phyloP scores from a whole-genome alignment of 2,797 vertebrate genomes.

The Tachyglossus aculeatus region DNA sequence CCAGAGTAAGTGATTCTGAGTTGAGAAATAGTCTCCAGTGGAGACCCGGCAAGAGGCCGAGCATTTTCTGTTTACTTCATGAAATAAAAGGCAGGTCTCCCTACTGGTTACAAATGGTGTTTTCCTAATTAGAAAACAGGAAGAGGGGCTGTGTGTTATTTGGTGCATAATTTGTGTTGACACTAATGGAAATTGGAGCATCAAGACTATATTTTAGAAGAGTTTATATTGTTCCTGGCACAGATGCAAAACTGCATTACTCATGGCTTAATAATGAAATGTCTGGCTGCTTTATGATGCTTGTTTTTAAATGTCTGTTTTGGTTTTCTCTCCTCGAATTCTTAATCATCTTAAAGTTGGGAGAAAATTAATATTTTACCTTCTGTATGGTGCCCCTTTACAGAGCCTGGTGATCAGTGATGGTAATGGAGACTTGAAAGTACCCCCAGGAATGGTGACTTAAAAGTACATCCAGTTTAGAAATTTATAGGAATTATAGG shows the following conservation, averaged over 20 bases:
- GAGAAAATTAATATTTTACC: constrained; percentile 44
- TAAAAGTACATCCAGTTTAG: too few species aligned
- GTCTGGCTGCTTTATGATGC: constrained; percentile 29
- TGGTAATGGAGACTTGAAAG: too few species aligned
- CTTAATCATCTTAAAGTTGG: constrained; percentile 39
- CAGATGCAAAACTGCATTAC: constrained; percentile 5
- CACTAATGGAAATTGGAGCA: background rate
- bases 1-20: too few species aligned
- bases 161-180: background rate
- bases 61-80: background rate
- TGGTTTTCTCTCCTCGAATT: constrained; percentile 25
- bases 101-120: background rate
- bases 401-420: background rate
- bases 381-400: constrained; percentile 17
- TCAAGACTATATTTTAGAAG: background rate
- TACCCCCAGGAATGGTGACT: too few species aligned
- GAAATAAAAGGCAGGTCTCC: background rate
- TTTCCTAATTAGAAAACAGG: background rate
- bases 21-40: too few species aligned
- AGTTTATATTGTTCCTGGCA: background rate
- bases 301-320: background rate
- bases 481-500: too few species aligned
- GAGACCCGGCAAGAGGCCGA: too few species aligned
- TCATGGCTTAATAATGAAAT: background rate
- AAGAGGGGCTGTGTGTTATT: background rate